Conservation (phyloP, 2,113 vertebrate genomes). For the Myrmecophaga tridactyla region DNA sequence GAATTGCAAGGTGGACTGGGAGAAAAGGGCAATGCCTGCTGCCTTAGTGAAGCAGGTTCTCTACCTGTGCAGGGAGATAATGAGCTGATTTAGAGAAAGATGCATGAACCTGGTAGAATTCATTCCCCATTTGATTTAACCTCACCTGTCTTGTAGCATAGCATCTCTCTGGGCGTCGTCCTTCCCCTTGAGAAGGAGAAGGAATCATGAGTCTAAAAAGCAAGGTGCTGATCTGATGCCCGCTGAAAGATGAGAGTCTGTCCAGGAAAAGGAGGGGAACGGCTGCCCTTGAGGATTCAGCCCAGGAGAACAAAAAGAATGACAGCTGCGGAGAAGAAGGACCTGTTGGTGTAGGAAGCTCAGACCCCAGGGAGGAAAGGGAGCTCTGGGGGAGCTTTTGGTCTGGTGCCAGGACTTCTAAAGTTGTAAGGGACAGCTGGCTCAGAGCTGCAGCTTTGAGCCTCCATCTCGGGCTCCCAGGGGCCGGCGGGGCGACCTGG, state of each 20-base stretch:
- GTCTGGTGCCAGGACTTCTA: constrained; percentile 19
- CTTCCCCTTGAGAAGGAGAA: neutral
- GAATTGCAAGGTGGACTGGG: constrained; percentile 36
- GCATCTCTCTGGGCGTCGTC: constrained; percentile 37
- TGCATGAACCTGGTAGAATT: constrained; percentile 33
- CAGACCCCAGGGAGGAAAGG: neutral
- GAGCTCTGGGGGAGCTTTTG: neutral
- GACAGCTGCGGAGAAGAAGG: constrained; percentile 61
- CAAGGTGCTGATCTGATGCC: constrained; percentile 44
- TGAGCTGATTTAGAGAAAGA: constrained; percentile 36
- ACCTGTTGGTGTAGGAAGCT: constrained; percentile 58
- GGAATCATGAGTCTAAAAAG: constrained; percentile 11
- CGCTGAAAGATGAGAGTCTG: constrained; percentile 62
- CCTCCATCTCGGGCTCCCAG: constrained; percentile 9
- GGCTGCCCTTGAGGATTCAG: constrained; percentile 51
- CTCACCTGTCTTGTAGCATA: constrained; percentile 42
- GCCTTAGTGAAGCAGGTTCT: neutral
- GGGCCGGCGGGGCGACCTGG: neutral
- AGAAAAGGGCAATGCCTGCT: neutral
- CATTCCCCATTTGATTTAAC: constrained; percentile 28
- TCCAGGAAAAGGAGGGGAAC: constrained; percentile 46
- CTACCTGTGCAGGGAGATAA: neutral
- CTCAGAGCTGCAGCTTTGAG: neutral
- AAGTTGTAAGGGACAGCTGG: constrained; percentile 54
- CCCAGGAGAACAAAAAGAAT: constrained; percentile 70